Evolutionary conservation across 2,888 invertebrate species (phyloP), one percentile per base, ranked within the genome.

Genomic region (Seira musarum): DNA sequence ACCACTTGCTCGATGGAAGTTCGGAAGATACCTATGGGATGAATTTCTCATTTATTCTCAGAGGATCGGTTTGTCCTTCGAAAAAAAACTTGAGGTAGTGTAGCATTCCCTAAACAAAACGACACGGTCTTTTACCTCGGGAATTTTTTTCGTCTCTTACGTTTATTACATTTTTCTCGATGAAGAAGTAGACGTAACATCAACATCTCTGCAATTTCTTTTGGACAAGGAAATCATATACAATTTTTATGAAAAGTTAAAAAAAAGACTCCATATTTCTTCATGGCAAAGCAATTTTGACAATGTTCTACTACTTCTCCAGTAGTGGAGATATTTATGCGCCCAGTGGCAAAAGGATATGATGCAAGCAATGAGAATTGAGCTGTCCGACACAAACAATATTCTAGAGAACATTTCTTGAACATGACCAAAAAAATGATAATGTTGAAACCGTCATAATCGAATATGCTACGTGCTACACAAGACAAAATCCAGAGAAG

Each of bases 41-140:
- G 66, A 73, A 73, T 73, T 40, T 66, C 66, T 73, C 65, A 57
- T 57, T 49, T 30, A 53, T 8, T 73, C 73, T 73, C 73, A 30
- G 22, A 73, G 73, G 73, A 73, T 57, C 30, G 66, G 66, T 73
- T 73, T 73, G 73, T 73, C 73, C 73, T 73, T 73, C 72, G 71
- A 71, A 25, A 13, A 22, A 67, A 30, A n/a, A n/a, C n/a, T n/a
- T 40, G 40, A 8, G 40, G 40, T 8, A 40, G 40, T 5, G 40
- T n/a, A n/a, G n/a, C n/a, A n/a, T n/a, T n/a, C n/a, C n/a, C 13
- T 46, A 8, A 13, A 49, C 24, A 2, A 1, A 21, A 1, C 5
- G 46, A 19, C 22, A 25, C 49, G 73, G 73, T 73, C 73, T 73
- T 66, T 73, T 66, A 73, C 73, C 73, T n/a, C 30, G 30, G 21